Evolutionary conservation across 2,888 invertebrate genomes (phyloP).

Genomic region (Erebia epiphron): DNA sequence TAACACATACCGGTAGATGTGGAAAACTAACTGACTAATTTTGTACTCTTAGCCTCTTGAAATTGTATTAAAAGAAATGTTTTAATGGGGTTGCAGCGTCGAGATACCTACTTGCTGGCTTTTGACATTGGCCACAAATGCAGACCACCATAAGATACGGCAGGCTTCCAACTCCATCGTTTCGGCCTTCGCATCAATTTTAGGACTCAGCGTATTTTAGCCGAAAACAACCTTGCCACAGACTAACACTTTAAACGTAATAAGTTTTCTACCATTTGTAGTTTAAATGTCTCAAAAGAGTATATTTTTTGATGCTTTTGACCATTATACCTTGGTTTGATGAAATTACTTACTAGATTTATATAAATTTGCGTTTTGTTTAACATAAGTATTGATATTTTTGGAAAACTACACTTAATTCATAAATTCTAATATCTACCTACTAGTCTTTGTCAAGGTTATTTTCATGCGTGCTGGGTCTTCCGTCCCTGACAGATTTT

Average conservation of each 20-base stretch:
- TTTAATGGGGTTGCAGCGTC: constrained; percentile 83
- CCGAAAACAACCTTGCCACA: constrained; percentile 30
- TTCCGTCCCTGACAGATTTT: constrained; percentile 68
- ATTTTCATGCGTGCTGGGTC: constrained; percentile 25
- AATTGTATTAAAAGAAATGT: constrained; percentile 71
- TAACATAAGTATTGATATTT: not conserved
- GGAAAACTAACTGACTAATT: constrained; percentile 67
- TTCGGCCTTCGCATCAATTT: constrained; percentile 73
- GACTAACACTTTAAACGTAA: constrained; percentile 21
- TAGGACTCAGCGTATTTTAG: constrained; percentile 31
- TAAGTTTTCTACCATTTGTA: not conserved
- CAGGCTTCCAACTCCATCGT: constrained; percentile 71
- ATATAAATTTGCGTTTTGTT: not conserved
- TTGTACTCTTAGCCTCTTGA: constrained; percentile 45
- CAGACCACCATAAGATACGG: constrained; percentile 78
- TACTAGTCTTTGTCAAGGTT: constrained; percentile 32
- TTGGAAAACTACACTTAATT: not conserved
- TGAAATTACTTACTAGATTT: not conserved
- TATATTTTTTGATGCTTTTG: too few relatives aligned
- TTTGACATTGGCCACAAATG: constrained; percentile 80
- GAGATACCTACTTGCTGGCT: constrained; percentile 83
- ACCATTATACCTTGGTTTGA: not conserved
- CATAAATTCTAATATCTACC: not conserved
- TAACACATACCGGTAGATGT: constrained; percentile 14
- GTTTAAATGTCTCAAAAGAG: too few relatives aligned